These are phyloP conservation scores for Drosophila setosimentum DNA, from an alignment of 2,888 invertebrate species.

Conservation along the genomic window DNA sequence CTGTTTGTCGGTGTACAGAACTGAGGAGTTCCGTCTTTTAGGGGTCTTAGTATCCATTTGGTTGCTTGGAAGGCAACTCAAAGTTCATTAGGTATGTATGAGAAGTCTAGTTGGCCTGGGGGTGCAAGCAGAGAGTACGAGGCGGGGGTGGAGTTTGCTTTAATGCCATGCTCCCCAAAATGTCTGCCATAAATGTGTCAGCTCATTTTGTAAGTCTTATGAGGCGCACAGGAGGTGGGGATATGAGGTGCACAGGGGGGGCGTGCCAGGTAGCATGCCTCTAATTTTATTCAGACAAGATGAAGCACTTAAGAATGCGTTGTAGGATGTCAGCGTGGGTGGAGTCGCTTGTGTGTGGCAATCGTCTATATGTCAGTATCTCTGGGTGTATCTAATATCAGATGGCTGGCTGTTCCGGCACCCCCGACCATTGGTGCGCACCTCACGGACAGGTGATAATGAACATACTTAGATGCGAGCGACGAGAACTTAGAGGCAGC, in stretches of 20 bases:
- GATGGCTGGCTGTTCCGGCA: slow-evolving; percentile 12
- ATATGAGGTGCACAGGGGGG: neutral
- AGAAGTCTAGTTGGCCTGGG: slow-evolving; percentile 41
- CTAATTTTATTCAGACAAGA: slow-evolving; percentile 79
- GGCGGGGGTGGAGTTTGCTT: slow-evolving; percentile 36
- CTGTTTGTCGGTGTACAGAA: neutral
- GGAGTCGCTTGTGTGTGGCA: slow-evolving; percentile 11
- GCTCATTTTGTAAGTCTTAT: slow-evolving; percentile 64
- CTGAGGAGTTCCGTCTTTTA: neutral
- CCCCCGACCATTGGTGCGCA: neutral
- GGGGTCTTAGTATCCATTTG: slow-evolving; percentile 25
- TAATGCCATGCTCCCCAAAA: slow-evolving; percentile 69
- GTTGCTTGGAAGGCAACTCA: slow-evolving; percentile 57
- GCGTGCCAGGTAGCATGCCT: slow-evolving; percentile 43
- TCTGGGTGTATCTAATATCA: slow-evolving; percentile 40
- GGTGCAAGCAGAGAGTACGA: slow-evolving; percentile 1
- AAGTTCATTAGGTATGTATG: slow-evolving; percentile 76
- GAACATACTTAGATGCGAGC: slow-evolving; percentile 63
- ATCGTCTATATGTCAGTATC: slow-evolving; percentile 9
- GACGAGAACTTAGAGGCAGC: neutral
- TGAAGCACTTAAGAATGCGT: slow-evolving; percentile 80
- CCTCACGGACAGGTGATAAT: slow-evolving; percentile 73
- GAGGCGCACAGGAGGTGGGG: neutral
- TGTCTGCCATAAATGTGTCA: slow-evolving; percentile 78
- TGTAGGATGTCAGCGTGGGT: slow-evolving; percentile 61